Base-by-base conservation (phyloP, 2,888 invertebrate genomes). In the Caenorhabditis uteleia region DNA sequence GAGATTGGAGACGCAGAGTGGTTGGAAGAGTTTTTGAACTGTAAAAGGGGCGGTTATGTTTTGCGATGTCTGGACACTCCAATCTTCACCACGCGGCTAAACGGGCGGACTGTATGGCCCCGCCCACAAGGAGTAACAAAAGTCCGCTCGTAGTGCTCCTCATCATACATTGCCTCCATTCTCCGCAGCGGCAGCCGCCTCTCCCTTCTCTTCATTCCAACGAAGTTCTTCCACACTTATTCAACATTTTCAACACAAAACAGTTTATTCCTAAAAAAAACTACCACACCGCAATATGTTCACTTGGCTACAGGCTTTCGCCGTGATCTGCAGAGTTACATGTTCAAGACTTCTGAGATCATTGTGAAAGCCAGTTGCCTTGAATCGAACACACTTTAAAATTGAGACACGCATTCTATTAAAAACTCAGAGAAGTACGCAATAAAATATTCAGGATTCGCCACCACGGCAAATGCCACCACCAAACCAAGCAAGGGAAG, bases 281-380 rank as follows among this genome's bases (percentile, higher is more conserved):
- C 31, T 23, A 40, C 21, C 21, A 21, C n/a, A 3, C 6, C 18
- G 14, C 21, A 14, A 25, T 26, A 2, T 43, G 47, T 57, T 57
- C 36, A 40, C 7, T 14, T 47, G 53, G 56, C 66, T 36, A 64
- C 59, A 67, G 77, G 77, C 72, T 74, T 72, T 77, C 77, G 36
- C 70, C 61, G 55, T 71, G 77, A 68, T 77, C 77, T 74, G 68
- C 69, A 73, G 73, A 73, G 48, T 49, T 25, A 18, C 45, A 45
- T 29, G 25, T 12, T 33, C n/a, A 25, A 29, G 16, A 38, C 51
- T 45, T 77, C 77, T 75, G 75, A 77, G 75, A 75, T 75, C 75
- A 74, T 75, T 61, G 71, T 77, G 75, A 75, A 77, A 75, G 73
- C 75, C 75, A 73, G 65, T 75, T 70, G 74, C 60, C 57, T 47